Conservation (phyloP, 1,140 invertebrate genomes). For the Protaetia brevitarsis region DNA sequence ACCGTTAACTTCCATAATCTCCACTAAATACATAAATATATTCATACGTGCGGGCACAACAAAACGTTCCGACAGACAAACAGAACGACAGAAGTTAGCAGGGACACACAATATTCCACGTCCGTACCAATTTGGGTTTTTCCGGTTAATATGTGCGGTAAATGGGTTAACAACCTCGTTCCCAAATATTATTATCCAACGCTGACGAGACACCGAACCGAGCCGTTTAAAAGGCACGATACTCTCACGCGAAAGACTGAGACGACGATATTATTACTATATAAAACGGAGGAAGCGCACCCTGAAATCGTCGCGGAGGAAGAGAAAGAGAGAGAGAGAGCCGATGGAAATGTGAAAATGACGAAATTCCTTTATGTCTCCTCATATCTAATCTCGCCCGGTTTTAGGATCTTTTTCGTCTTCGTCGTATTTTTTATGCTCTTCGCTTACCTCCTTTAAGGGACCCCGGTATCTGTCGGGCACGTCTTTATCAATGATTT, state of each 20-base stretch:
- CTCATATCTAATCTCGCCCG: constrained; percentile 3
- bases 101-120: neutral
- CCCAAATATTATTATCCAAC: constrained; percentile 16
- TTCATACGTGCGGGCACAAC: too few species aligned
- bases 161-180: constrained; percentile 16
- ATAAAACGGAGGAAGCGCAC: neutral
- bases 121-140: neutral
- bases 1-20: too few species aligned
- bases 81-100: too few species aligned
- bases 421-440: neutral
- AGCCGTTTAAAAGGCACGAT: neutral
- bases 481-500: constrained; percentile 15
- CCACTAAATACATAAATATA: too few species aligned
- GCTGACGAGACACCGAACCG: neutral
- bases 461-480: constrained; percentile 8
- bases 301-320: neutral
- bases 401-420: neutral
- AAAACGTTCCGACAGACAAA: too few species aligned
- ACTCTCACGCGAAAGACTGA: neutral
- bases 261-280: neutral
- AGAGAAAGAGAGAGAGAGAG: too few species aligned
- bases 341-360: constrained; percentile 10
- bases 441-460: neutral
- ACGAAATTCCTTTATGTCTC: constrained; percentile 16
- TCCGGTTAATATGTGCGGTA: neutral